phyloP scores from a whole-genome alignment of 2,888 invertebrate species.

The Diarsia mendica region DNA sequence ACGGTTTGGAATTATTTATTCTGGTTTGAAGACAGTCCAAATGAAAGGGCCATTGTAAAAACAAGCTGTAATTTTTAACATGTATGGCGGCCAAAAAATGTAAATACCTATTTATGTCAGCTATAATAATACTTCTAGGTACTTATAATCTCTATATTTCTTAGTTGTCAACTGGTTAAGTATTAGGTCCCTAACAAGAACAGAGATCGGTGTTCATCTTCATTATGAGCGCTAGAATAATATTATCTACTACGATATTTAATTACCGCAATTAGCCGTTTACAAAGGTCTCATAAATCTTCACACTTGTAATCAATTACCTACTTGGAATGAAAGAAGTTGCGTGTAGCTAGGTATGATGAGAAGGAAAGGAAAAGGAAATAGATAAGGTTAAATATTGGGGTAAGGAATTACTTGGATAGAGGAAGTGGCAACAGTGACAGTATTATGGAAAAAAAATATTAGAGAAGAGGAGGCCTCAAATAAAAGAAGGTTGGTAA shows the following conservation, averaged over 20 bases:
- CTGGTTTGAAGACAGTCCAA: neutral
- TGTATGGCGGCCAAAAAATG: neutral
- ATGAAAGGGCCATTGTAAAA: neutral
- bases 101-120: neutral
- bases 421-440: neutral
- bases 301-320: neutral
- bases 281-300: constrained; percentile 16
- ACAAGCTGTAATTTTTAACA: neutral
- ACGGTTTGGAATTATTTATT: neutral
- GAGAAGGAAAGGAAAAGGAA: neutral
- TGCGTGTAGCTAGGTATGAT: neutral
- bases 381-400: too few relatives aligned
- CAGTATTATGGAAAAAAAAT: too few relatives aligned
- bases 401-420: neutral
- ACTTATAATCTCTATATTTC: neutral
- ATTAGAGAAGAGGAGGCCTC: neutral
- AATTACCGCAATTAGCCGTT: constrained; percentile 12
- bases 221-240: neutral
- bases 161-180: neutral
- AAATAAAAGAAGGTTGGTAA: neutral
- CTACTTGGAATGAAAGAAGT: neutral
- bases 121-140: neutral
- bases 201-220: neutral
- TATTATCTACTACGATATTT: neutral
- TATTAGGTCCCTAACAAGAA: neutral